Evolutionary conservation across 2,113 vertebrate genomes (phyloP).

Genomic region (Myiozetetes cayanensis): DNA sequence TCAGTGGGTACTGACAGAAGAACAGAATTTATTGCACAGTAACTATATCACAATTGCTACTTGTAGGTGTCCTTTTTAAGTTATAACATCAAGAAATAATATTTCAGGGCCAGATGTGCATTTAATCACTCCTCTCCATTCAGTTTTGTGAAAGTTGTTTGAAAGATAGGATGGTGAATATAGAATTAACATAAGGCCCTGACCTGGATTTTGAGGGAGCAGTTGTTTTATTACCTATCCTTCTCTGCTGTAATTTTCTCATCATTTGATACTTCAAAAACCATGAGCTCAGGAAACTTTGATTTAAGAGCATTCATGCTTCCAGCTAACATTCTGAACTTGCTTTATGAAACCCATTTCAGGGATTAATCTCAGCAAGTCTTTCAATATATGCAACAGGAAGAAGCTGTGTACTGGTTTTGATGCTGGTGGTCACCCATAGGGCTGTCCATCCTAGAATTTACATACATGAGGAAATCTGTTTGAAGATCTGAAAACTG

Average conservation of each 20-base stretch:
- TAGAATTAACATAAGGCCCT: neutral
- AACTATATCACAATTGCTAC: neutral
- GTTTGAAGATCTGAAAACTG: neutral
- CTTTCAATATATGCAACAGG: neutral
- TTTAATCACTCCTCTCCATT: neutral
- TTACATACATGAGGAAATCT: neutral
- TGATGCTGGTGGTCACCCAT: neutral
- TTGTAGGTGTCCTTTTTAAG: neutral
- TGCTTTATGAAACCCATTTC: neutral
- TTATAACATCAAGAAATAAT: neutral
- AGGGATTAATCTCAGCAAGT: neutral
- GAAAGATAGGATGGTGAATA: neutral
- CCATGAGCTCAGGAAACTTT: neutral
- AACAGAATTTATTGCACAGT: neutral
- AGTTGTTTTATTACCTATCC: neutral
- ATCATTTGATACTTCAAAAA: neutral
- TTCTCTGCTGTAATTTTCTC: neutral
- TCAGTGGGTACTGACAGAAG: neutral
- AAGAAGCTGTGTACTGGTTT: neutral
- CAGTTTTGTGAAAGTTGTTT: neutral
- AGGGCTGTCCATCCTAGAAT: neutral
- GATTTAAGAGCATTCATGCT: neutral
- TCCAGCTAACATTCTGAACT: neutral
- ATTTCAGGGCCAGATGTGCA: neutral
- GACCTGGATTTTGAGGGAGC: neutral